Conservation (phyloP, 2,888 invertebrate species). For the Diabrotica balteata region DNA sequence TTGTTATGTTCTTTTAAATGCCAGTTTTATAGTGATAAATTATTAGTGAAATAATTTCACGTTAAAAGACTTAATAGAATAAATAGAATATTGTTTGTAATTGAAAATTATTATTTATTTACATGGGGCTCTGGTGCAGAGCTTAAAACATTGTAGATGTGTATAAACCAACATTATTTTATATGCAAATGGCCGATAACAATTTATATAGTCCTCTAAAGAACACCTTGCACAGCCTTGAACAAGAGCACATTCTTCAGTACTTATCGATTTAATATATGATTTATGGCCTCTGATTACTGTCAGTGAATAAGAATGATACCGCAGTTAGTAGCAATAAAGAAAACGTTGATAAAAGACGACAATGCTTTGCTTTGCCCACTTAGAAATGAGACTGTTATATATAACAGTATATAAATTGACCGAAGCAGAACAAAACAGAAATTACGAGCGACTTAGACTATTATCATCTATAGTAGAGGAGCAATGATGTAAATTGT, state of each 20-base stretch:
- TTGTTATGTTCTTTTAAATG: too few relatives aligned
- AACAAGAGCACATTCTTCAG: constrained; percentile 11
- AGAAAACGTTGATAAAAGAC: constrained; percentile 34
- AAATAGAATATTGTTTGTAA: too few relatives aligned
- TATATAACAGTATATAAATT: constrained; percentile 40
- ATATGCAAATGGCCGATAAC: too few relatives aligned
- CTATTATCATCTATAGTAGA: not conserved
- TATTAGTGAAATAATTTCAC: too few relatives aligned
- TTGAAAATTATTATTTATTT: too few relatives aligned
- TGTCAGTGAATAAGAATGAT: constrained; percentile 33
- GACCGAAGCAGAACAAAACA: constrained; percentile 37
- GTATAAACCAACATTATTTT: too few relatives aligned
- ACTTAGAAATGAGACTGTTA: constrained; percentile 39
- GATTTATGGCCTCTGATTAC: constrained; percentile 33
- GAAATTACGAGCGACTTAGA: constrained; percentile 27
- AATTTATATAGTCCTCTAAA: too few relatives aligned
- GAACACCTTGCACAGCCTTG: not conserved
- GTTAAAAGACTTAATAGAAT: too few relatives aligned
- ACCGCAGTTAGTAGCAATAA: constrained; percentile 33
- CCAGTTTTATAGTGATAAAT: too few relatives aligned
- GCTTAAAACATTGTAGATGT: too few relatives aligned
- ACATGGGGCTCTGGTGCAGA: too few relatives aligned
- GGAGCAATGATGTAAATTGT: not conserved
- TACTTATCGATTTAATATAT: constrained; percentile 32
- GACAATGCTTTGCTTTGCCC: constrained; percentile 35